phyloP scores from a whole-genome alignment of 2,797 vertebrate genomes.

The Microchirus variegatus region DNA sequence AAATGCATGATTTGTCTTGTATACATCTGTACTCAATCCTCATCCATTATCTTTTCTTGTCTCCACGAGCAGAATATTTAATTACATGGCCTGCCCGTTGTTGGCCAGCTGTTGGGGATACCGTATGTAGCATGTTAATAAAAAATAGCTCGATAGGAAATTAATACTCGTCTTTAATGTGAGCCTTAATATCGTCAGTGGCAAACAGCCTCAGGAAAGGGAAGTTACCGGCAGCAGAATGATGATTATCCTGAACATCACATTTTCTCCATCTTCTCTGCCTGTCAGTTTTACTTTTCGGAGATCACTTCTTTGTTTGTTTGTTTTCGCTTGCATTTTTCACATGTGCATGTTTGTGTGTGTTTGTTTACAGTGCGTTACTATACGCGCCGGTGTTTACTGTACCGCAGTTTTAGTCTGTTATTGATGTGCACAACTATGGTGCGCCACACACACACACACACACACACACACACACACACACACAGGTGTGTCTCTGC shows the following conservation, averaged over 20 bases:
- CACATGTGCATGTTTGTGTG: constrained; percentile 1
- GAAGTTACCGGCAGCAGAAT: constrained; percentile 49
- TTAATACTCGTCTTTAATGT: constrained; percentile 88
- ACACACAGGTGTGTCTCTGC: constrained; percentile 34
- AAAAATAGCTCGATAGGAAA: constrained; percentile 87
- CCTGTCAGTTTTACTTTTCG: constrained; percentile 3
- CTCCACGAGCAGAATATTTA: constrained; percentile 85
- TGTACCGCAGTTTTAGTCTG: constrained; percentile 10
- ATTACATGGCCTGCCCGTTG: constrained; percentile 83
- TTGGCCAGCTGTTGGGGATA: constrained; percentile 40
- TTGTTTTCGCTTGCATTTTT: constrained; percentile 10
- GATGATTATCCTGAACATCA: constrained; percentile 44
- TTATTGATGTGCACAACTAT: constrained; percentile 31
- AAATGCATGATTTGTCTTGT: constrained; percentile 48
- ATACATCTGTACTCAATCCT: constrained; percentile 50
- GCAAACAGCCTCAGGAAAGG: constrained; percentile 72
- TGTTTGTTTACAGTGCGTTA: constrained; percentile 13
- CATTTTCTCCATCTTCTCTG: constrained; percentile 1
- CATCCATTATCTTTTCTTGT: constrained; percentile 37
- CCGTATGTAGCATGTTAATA: constrained; percentile 82
- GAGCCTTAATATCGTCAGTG: constrained; percentile 83
- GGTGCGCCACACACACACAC: constrained; percentile 22
- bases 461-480: constrained; percentile 22
- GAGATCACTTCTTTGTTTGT: not conserved
- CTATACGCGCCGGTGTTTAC: not conserved